Conservation (phyloP, 2,888 invertebrate genomes). For the Lasioglossum villosulum region DNA sequence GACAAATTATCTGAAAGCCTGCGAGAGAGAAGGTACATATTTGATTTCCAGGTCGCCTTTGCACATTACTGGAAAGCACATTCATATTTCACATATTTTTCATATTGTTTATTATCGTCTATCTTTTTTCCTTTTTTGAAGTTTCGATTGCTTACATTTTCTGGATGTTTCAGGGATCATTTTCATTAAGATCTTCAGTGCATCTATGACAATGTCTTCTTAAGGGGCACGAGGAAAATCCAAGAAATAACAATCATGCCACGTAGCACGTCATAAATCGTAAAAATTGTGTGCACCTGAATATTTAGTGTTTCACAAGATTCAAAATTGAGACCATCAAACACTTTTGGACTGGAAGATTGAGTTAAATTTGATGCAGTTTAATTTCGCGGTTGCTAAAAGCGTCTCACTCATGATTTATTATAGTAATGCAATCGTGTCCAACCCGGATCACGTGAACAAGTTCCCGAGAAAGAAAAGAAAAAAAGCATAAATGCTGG, state of each 20-base stretch:
- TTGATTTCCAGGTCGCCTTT: too few relatives aligned
- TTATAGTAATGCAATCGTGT: slow-evolving; percentile 1
- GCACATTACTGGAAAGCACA: too few relatives aligned
- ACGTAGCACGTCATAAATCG: not conserved
- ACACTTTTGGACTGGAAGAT: not conserved
- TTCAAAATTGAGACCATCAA: not conserved
- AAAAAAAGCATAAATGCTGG: not conserved
- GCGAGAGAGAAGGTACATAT: too few relatives aligned
- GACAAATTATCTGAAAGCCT: too few relatives aligned
- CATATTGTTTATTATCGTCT: too few relatives aligned
- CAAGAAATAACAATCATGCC: not conserved
- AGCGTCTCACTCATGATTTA: not conserved
- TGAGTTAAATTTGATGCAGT: not conserved
- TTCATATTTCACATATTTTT: too few relatives aligned
- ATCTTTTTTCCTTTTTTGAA: too few relatives aligned
- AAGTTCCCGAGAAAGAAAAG: not conserved
- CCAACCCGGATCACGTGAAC: slow-evolving; percentile 1
- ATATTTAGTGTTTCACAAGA: not conserved
- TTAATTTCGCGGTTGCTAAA: not conserved
- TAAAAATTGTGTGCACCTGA: not conserved
- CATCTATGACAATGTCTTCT: not conserved
- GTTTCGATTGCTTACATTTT: too few relatives aligned
- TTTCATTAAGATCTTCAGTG: not conserved
- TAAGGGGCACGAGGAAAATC: not conserved
- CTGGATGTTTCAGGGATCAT: not conserved